Percentiles rank a stretch among this genome's conserved stretches.
Evolutionary conservation across 2,113 vertebrate species (phyloP).

Genomic region (Uria aalge): DNA sequence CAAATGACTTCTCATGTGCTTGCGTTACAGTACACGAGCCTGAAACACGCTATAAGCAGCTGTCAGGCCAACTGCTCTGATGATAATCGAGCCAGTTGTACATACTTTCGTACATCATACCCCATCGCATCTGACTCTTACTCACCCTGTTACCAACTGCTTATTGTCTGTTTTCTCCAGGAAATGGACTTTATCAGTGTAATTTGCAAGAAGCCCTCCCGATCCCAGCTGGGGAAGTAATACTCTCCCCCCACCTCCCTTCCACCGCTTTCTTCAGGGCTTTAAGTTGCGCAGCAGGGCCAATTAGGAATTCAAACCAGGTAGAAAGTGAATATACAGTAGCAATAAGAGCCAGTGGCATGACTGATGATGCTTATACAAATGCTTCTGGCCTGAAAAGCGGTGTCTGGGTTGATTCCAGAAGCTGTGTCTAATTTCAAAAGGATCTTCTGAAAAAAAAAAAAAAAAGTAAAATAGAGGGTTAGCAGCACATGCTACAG

Average conservation of each 20-base stretch:
- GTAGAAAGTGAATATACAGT: conserved; percentile 24
- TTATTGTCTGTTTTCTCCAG: conserved; percentile 4
- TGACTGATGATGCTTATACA: conserved; percentile 32
- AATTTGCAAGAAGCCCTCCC: background rate
- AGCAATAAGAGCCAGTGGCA: background rate
- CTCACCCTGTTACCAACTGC: conserved; percentile 24
- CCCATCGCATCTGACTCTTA: background rate
- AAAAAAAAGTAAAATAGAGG: background rate
- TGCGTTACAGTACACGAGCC: background rate
- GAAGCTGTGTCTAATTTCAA: conserved; percentile 40
- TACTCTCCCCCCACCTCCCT: background rate
- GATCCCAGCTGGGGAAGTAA: background rate
- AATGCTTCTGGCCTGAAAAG: conserved; percentile 31
- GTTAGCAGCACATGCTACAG: background rate
- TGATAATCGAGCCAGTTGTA: conserved; percentile 15
- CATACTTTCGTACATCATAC: background rate
- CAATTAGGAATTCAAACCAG: conserved; percentile 34
- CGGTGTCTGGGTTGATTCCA: conserved; percentile 18
- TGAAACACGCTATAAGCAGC: conserved; percentile 14
- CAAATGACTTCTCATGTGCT: background rate
- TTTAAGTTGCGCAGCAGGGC: background rate
- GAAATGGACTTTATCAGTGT: background rate
- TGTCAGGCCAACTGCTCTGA: conserved; percentile 51
- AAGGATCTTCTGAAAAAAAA: background rate
- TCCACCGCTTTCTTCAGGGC: background rate